Evolutionary conservation across 2,888 invertebrate species (phyloP), one percentile per base, ranked within the genome.

Genomic region (Nysson spinosus): DNA sequence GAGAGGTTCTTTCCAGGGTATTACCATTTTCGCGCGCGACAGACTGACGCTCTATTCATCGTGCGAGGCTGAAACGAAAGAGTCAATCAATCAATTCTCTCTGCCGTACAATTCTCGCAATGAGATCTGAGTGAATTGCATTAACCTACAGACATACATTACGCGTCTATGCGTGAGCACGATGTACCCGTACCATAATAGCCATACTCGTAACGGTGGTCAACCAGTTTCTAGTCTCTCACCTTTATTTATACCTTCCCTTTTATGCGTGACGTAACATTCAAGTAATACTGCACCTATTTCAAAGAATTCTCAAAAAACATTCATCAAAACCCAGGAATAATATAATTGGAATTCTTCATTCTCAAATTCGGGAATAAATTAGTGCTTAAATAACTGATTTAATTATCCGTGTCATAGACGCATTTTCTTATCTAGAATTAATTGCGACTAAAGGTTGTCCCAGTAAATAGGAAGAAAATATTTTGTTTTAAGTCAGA

Each of bases 81-180:
- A 85, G 82, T 77, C 83, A 83, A 85, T 86, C 86, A 86, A 85
- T 86, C 86, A 85, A 85, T 85, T 82, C 80, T n/a, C n/a, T 55
- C 71, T 77, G 79, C 75, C 77, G 80, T 77, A 80, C 84, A 82
- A 83, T 83, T 84, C 83, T 73, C 79, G 79, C 85, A 85, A 85
- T 82, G 85, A 86, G 83, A 86, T 83, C 83, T 81, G 82, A 85
- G 82, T 79, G 84, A 85, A 86, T 86, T 83, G 83, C 84, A 85
- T 87, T 86, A 86, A 86, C 87, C 85, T 85, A 86, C 83, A 86
- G 86, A 85, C 86, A 86, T 82, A 86, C 78, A 85, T 86, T 82
- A 77, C 74, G 69, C 78, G 75, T 75, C 75, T 74, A 73, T 79
- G 75, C 78, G 75, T 78, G 76, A 58, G 54, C 76, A 69, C 76